Evolutionary conservation across 2,888 invertebrate genomes (phyloP).

Genomic region (Aphelenchoides bicaudatus): DNA sequence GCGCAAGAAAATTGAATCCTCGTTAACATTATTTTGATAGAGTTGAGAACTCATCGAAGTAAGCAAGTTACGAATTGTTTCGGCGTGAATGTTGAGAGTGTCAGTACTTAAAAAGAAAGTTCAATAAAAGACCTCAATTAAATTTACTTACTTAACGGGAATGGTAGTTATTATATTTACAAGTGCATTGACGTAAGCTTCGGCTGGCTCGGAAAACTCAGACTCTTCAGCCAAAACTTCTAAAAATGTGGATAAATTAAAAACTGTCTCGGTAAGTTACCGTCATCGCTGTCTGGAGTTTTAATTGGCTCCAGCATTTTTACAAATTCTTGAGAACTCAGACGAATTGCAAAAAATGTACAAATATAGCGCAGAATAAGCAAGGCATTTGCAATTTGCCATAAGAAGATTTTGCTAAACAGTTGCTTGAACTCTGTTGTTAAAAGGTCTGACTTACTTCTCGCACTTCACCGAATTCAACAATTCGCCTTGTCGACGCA

Average conservation of each 20-base stretch:
- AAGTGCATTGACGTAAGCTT: conserved; percentile 73
- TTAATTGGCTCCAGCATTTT: conserved; percentile 14
- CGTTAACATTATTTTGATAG: conserved; percentile 62
- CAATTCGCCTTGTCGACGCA: conserved; percentile 77
- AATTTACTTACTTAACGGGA: conserved; percentile 71
- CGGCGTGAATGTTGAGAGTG: conserved; percentile 59
- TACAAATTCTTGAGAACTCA: conserved; percentile 81
- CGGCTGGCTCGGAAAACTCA: conserved; percentile 65
- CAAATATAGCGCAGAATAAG: conserved; percentile 77
- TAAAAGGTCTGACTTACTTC: conserved; percentile 68
- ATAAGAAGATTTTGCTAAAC: conserved; percentile 74
- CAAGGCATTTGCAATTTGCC: conserved; percentile 89
- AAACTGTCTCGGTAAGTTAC: conserved; percentile 11
- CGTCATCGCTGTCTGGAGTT: conserved; percentile 18
- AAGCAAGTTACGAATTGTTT: conserved; percentile 63
- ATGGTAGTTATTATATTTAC: conserved; percentile 70
- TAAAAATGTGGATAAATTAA: not conserved
- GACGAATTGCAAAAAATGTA: conserved; percentile 84
- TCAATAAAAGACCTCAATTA: conserved; percentile 18
- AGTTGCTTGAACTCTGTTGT: conserved; percentile 5
- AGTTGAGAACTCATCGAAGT: conserved; percentile 64
- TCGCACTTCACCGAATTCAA: conserved; percentile 80
- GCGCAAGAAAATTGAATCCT: conserved; percentile 60
- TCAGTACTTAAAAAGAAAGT: conserved; percentile 42
- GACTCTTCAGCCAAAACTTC: conserved; percentile 37